Evolutionary conservation across 2,113 vertebrate species (phyloP), one percentile per base, ranked within the genome.

Genomic region (Tachysurus fulvidraco): DNA sequence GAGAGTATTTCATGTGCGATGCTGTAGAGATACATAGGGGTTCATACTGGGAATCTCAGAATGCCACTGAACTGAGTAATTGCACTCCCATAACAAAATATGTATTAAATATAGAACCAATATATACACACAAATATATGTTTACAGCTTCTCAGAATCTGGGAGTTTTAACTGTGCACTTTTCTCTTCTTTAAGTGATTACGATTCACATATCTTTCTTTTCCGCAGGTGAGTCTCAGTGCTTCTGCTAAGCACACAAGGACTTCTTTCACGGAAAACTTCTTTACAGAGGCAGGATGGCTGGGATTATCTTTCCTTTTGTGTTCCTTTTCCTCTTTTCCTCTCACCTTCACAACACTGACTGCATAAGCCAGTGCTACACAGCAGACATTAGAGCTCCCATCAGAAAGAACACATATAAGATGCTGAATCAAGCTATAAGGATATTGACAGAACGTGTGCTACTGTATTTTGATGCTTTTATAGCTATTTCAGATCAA

Each of bases 221-320:
- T 85, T 83, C 67, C 71, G 76, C 89, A 90, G 89, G 85, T 90
- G 80, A 88, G 81, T 76, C 76, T 87, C 73, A 83, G 87, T 81
- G 74, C 84, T 83, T 62, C 81, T 90, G 84, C 85, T 88, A 84
- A 86, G 83, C 76, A 88, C 83, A 89, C 89, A 89, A 88, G 89
- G 84, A 81, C 81, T 86, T 88, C 89, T 88, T 90, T 90, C 81
- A 90, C 50, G 52, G 79, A 85, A 87, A 77, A 83, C 78, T 89
- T 65, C 81, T 86, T 87, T 89, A 86, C 67, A 87, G 65, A 85
- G 76, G 73, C 65, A 64, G 84, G 84, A 86, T 88, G 89, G 81
- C 84, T 86, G 64, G 80, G 89, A 86, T 89, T 89, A 88, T 89
- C 89, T 89, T 86, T 86, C 81, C 84, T 88, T 85, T 79, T 89